Conservation (phyloP, 2,113 vertebrate species). For the Notothenia rossii region DNA sequence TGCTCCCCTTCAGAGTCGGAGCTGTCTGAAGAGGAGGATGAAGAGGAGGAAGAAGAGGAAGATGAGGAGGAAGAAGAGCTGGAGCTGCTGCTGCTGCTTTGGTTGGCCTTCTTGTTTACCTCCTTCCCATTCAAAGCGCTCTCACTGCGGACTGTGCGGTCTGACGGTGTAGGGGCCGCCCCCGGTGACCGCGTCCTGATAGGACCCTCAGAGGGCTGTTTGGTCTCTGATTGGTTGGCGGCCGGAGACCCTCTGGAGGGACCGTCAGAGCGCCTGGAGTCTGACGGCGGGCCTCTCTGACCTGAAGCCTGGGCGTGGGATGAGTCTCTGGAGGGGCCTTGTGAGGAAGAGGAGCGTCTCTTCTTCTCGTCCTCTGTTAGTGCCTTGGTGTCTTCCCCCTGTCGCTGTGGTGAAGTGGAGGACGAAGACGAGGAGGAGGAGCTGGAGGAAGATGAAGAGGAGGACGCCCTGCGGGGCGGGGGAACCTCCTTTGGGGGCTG, state of each 20-base stretch:
- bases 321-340: slow-evolving; percentile 49
- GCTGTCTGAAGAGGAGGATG: slow-evolving; percentile 82
- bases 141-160: slow-evolving; percentile 22
- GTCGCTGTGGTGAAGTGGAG: slow-evolving; percentile 58
- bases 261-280: background rate
- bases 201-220: background rate
- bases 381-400: slow-evolving; percentile 39
- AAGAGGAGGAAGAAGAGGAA: slow-evolving; percentile 71
- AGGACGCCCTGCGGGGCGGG: slow-evolving; percentile 65
- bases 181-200: slow-evolving; percentile 47
- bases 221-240: slow-evolving; percentile 55
- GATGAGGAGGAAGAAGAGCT: slow-evolving; percentile 79
- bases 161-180: rapidly evolving
- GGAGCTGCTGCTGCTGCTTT: slow-evolving; percentile 79
- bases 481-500: slow-evolving; percentile 49
- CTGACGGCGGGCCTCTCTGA: slow-evolving; percentile 6
- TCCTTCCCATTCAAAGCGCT: slow-evolving; percentile 71
- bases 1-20: slow-evolving; percentile 83
- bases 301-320: slow-evolving; percentile 19
- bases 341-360: slow-evolving; percentile 37
- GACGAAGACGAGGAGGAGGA: slow-evolving; percentile 77
- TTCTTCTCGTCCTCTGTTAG: slow-evolving; percentile 30
- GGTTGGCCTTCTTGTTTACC: slow-evolving; percentile 43
- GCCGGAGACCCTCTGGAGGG: slow-evolving; percentile 41
- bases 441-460: slow-evolving; percentile 73